These are phyloP conservation scores for Uloborus diversus DNA, from an alignment of 1,140 invertebrate genomes.

Conservation along the genomic window DNA sequence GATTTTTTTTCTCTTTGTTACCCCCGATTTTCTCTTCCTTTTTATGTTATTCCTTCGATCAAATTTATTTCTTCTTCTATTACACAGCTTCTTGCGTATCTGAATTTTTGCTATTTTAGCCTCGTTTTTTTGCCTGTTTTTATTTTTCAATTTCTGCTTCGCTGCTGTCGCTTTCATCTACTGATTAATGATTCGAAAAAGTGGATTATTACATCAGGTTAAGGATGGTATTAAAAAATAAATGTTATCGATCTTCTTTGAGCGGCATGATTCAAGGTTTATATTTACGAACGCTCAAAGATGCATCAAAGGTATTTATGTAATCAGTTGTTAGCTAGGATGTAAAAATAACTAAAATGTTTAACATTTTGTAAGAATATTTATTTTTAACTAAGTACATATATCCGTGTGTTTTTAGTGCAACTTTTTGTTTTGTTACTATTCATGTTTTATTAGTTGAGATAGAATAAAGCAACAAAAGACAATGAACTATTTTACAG, in stretches of 20 bases:
- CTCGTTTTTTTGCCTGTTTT: not conserved
- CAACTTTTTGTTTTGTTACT: no score
- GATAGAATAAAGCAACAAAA: no score
- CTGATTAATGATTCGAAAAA: constrained; percentile 29
- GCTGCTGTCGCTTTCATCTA: constrained; percentile 4
- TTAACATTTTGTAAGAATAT: no score
- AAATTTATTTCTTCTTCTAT: constrained; percentile 43
- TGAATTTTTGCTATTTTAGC: not conserved
- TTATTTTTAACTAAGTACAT: no score
- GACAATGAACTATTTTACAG: no score
- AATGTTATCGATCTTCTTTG: not conserved
- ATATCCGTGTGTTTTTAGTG: no score
- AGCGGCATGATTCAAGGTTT: no score
- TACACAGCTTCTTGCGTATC: not conserved
- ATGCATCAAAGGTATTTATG: no score
- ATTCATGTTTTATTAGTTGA: no score
- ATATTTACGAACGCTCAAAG: no score
- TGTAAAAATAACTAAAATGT: no score
- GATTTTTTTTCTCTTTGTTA: constrained; percentile 7
- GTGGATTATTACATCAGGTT: constrained; percentile 22
- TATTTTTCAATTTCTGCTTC: constrained; percentile 44
- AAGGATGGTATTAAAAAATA: constrained; percentile 2
- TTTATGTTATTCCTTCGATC: constrained; percentile 36
- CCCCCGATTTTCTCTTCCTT: not conserved
- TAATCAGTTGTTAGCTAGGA: no score